These are phyloP conservation scores for Sepioteuthis lessoniana DNA, from an alignment of 2,888 invertebrate species.

Conservation along the genomic window DNA sequence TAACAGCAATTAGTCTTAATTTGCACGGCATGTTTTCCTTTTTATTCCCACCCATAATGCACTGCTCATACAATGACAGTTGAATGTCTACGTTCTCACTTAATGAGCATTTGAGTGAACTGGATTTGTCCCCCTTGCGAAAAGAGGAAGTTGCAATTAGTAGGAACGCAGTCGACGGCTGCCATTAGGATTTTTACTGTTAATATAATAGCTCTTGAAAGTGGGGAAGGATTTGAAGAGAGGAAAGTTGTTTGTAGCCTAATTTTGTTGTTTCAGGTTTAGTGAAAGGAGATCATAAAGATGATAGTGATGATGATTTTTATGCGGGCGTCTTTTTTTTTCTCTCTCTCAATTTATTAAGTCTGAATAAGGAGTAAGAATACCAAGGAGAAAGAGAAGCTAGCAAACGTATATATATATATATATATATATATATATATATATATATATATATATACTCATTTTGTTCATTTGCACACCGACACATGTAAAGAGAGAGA, in stretches of 20 bases:
- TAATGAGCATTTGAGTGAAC: not conserved
- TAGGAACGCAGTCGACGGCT: not conserved
- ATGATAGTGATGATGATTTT: not conserved
- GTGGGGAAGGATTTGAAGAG: not conserved
- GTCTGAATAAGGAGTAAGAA: not conserved
- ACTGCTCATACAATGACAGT: not conserved
- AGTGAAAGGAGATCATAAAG: conserved; percentile 6
- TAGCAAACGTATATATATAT: too few relatives aligned
- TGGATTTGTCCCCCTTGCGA: conserved; percentile 11
- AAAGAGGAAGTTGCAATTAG: not conserved
- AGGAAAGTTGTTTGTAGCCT: not conserved
- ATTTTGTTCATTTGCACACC: too few relatives aligned
- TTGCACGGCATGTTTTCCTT: not conserved
- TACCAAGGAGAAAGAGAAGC: not conserved
- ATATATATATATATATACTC: too few relatives aligned
- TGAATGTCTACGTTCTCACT: conserved; percentile 20
- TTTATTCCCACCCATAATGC: not conserved
- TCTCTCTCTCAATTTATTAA: not conserved
- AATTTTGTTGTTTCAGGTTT: not conserved
- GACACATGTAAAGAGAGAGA: too few relatives aligned
- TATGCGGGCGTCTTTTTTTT: not conserved
- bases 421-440: too few relatives aligned
- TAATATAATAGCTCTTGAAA: not conserved
- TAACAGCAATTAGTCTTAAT: conserved; percentile 33
- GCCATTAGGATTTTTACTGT: conserved; percentile 33